A percentile compares a stretch with the other conserved stretches of the same genome.
These are phyloP conservation scores for Apostichopus leukothele DNA, from an alignment of 53 echinoderm and acorn worm genomes.

Conservation along the genomic window DNA sequence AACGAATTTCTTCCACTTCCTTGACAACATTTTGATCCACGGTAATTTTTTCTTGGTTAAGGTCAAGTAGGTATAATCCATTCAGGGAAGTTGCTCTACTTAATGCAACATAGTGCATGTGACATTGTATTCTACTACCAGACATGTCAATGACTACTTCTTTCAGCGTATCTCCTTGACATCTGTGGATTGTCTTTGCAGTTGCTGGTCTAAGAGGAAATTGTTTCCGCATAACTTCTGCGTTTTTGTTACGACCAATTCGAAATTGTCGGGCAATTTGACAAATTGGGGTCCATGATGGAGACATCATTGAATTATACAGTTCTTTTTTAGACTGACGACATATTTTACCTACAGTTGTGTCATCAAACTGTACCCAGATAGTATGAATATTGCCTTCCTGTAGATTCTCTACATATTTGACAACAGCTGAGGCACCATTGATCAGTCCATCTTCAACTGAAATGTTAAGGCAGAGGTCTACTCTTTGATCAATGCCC, in stretches of 20 bases:
- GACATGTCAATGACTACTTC: slow-evolving; percentile 35
- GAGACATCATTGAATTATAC: background rate
- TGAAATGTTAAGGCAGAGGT: slow-evolving; percentile 14
- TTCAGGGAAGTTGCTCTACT: slow-evolving; percentile 38
- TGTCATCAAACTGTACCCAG: slow-evolving; percentile 52
- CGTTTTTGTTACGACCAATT: slow-evolving; percentile 12
- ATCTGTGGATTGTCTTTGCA: slow-evolving; percentile 39
- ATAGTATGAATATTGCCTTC: slow-evolving; percentile 38
- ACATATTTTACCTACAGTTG: background rate
- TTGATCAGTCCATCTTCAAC: slow-evolving; percentile 54
- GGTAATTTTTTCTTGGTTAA: slow-evolving; percentile 24
- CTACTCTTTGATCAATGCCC: slow-evolving; percentile 29
- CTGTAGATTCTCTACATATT: background rate
- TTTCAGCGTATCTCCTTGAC: slow-evolving; percentile 16
- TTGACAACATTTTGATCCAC: slow-evolving; percentile 31
- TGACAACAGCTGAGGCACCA: slow-evolving; percentile 45
- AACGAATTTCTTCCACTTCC: slow-evolving; percentile 40
- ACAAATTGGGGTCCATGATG: background rate
- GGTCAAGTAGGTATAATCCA: slow-evolving; percentile 15
- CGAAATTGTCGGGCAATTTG: slow-evolving; percentile 17
- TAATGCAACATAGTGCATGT: slow-evolving; percentile 49
- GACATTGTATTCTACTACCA: background rate
- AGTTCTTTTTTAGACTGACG: background rate
- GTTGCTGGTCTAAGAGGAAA: slow-evolving; percentile 23
- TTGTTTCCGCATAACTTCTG: slow-evolving; percentile 15